phyloP scores from a whole-genome alignment of 2,113 vertebrate genomes.

The Mesitornis unicolor region DNA sequence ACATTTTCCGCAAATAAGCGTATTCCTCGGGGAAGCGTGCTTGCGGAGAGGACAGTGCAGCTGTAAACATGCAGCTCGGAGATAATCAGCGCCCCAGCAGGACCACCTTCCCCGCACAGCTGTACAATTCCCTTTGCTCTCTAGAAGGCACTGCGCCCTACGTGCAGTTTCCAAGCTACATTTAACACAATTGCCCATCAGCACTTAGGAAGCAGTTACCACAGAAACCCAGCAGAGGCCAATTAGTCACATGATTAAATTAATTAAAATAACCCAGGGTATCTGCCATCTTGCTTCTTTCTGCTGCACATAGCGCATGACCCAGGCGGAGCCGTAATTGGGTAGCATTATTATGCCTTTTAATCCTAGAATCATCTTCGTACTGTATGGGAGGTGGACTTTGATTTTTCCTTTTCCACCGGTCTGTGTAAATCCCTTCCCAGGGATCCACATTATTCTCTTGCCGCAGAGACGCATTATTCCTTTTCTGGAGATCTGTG shows the following conservation, averaged over 20 bases:
- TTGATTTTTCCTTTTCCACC: constrained; percentile 42
- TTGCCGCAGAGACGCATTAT: constrained; percentile 1
- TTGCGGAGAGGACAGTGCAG: constrained; percentile 50
- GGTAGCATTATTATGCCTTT: constrained; percentile 53
- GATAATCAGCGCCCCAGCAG: constrained; percentile 77
- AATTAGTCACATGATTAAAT: constrained; percentile 88
- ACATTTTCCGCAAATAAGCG: not conserved
- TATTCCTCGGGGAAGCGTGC: not conserved
- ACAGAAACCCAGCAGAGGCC: constrained; percentile 86
- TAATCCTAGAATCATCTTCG: constrained; percentile 58
- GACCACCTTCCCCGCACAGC: constrained; percentile 75
- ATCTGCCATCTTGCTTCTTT: constrained; percentile 78
- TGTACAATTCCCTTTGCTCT: constrained; percentile 71
- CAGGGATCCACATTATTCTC: not conserved
- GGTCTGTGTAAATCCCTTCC: constrained; percentile 10
- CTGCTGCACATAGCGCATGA: constrained; percentile 63
- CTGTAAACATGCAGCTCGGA: constrained; percentile 61
- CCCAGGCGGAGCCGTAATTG: constrained; percentile 67
- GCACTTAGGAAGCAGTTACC: constrained; percentile 84
- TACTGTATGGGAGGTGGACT: constrained; percentile 4
- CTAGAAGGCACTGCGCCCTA: constrained; percentile 72
- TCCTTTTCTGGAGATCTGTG: constrained; percentile 28
- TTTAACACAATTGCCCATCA: constrained; percentile 85
- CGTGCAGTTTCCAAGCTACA: constrained; percentile 80
- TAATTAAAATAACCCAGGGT: constrained; percentile 84